Conservation (phyloP, 2,113 vertebrate genomes). For the Pimephales promelas region DNA sequence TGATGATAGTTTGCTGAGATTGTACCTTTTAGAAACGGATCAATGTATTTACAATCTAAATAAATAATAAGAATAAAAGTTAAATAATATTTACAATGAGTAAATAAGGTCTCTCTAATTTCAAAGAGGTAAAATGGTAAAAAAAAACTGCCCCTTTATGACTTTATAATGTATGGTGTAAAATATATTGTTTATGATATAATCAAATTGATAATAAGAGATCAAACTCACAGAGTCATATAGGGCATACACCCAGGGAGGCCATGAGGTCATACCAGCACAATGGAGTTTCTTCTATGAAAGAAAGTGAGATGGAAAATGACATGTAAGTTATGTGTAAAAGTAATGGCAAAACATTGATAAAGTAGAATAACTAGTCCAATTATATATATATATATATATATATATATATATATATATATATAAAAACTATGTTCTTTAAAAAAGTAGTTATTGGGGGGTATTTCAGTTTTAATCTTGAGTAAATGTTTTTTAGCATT, state of each 20-base stretch:
- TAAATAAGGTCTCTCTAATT: neutral
- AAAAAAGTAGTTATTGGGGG: neutral
- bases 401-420: no score
- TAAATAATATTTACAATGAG: no score
- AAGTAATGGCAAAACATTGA: neutral
- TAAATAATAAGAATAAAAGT: no score
- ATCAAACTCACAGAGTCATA: conserved; percentile 91
- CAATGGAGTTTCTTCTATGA: conserved; percentile 90
- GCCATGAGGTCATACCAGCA: conserved; percentile 95
- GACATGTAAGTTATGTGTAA: neutral
- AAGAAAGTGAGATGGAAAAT: conserved; percentile 46
- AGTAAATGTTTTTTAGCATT: no score
- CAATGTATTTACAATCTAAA: no score
- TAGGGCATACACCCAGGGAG: conserved; percentile 93
- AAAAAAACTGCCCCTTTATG: neutral
- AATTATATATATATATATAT: no score
- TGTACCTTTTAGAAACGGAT: neutral
- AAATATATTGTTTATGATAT: neutral
- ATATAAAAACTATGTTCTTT: neutral
- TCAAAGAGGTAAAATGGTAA: neutral
- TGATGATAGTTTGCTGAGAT: neutral
- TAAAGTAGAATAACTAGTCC: neutral
- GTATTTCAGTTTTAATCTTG: no score
- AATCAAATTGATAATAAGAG: neutral
- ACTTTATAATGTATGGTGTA: neutral